Evolutionary conservation across 2,888 invertebrate species (phyloP), one percentile per base, ranked within the genome.

Genomic region (Ophion obscuratus): DNA sequence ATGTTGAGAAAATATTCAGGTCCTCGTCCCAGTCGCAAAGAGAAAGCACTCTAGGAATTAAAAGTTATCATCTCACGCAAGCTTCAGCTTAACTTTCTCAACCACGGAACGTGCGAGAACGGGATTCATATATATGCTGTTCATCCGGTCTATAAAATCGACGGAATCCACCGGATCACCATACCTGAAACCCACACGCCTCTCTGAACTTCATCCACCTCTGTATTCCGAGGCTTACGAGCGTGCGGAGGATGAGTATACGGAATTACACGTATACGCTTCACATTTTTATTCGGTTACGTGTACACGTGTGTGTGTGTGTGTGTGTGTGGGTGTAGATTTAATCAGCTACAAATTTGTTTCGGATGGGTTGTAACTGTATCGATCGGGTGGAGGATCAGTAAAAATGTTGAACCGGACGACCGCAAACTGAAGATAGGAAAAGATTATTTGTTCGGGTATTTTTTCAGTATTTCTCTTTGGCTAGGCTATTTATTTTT

Each of bases 1-100:
- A 91, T 89, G 87, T 74, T 70, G 61, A 78, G 74, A 74, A 71
- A 78, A 76, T 61, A 61, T 24, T 77, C 74, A 61, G 31, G 75
- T 78, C 81, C 75, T 73, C 81, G 40, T 71, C 31, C n/a, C 17
- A 2, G 14, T 68, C 24, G 44, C 66, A 24, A 74, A 53, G 44
- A 27, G 24, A 67, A 61, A 87, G 87, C 88, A 89, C 90, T 90
- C 87, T 83, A 86, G 87, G 86, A 89, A 90, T 89, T 89, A 89
- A 89, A 90, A 89, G 87, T 89, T 87, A 84, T 53, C 53, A 53
- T 86, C 84, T 83, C 71, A 67, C 73, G 75, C 71, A 66, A 76
- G 64, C 78, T 17, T 17, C 53, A 53, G 76, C 74, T 80, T 77
- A 62, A 31, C 74, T 61, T 74, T 79, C 66, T 14, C 81, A 17